Evolutionary conservation across 2,113 vertebrate species (phyloP), one percentile per base, ranked within the genome.

Genomic region (Sitta europaea): DNA sequence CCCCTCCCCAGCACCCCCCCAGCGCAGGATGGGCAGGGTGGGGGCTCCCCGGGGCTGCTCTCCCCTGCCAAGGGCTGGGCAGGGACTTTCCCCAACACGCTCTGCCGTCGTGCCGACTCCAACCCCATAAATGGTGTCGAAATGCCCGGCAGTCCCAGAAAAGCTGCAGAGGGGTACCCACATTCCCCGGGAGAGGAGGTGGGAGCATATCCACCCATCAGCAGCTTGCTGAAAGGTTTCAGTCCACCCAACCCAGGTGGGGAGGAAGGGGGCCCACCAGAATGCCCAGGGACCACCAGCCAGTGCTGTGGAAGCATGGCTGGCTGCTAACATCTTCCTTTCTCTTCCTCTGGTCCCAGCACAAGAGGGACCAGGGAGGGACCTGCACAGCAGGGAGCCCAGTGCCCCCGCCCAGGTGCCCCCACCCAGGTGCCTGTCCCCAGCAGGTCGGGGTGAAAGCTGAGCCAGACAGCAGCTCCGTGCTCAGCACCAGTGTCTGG

Each of bases 121-220:
- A 96, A 93, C 88, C 95, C 95, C 96, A 96, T 96, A 97, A 97
- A 96, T 97, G 96, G 96, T 79, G 95, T 68, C 29, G 1, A 88
- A 97, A 92, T 2, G 1, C 74, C 77, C 74, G 29, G 83, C 91
- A 45, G 86, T 77, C 61, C 59, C 11, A 9, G 35, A 63, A 66
- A 61, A 94, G 80, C 42, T 5, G 1, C 27, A 80, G 40, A 71
- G 43, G 85, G 88, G 58, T 92, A 74, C 42, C 82, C 8, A 0
- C 50, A n/a, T 2, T 14, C 71, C 21, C 14, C 0, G 0, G 17
- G 10, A 81, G 51, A 71, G 19, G 33, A 53, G 43, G 65, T 33
- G 65, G 55, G 70, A 91, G 27, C 17, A 89, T 92, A 85, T 55
- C 70, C 47, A 71, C 47, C 48, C 61, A 4, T 15, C 5, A 1